Base-by-base conservation (phyloP, 2,888 invertebrate species). In the Xylocampa areola region DNA sequence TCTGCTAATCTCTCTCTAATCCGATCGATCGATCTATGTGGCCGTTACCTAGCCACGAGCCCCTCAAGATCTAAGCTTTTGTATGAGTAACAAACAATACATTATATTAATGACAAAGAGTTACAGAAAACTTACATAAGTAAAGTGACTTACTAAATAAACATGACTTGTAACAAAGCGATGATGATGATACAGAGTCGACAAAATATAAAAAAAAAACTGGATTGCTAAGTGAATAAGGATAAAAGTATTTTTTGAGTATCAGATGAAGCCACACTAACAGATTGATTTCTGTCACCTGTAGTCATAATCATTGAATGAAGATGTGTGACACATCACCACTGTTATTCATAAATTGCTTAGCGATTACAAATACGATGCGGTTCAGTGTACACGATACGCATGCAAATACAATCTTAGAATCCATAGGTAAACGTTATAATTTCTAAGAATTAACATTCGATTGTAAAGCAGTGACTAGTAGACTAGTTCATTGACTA, bases 301-400 rank as follows among this genome's bases (percentile, higher is more conserved):
- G 13, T 16, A 39, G 25, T 11, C 17, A 39, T 21, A 10, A 13
- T 35, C 45, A 65, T 36, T 25, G 4, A 21, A 60, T 54, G 10
- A 41, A 44, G 41, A 36, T 32, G n/a, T 13, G 8, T 29, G 25
- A n/a, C 23, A n/a, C 32, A 27, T 13, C 13, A 43, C 54, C 29
- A 19, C 19, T 0, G 39, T 41, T 47, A 61, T 65, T 57, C 40
- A 61, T 36, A 64, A 44, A 60, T 45, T 16, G 30, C 21, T 55
- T 7, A 29, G 25, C 19, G 6, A 29, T 57, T 41, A 37, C 5
- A 30, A 27, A 27, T 11, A 19, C 6, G 13, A 16, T 40, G 11
- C 16, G 19, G 21, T 30, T 16, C 25, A n/a, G 1, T 64, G 10
- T 11, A 11, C 8, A 13, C 40, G 17, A 3, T 33, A 36, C 11